A percentile compares a stretch with the other conserved stretches of the same genome.
Conservation (phyloP, 1,140 invertebrate species). For the Aradophagus sp. region DNA sequence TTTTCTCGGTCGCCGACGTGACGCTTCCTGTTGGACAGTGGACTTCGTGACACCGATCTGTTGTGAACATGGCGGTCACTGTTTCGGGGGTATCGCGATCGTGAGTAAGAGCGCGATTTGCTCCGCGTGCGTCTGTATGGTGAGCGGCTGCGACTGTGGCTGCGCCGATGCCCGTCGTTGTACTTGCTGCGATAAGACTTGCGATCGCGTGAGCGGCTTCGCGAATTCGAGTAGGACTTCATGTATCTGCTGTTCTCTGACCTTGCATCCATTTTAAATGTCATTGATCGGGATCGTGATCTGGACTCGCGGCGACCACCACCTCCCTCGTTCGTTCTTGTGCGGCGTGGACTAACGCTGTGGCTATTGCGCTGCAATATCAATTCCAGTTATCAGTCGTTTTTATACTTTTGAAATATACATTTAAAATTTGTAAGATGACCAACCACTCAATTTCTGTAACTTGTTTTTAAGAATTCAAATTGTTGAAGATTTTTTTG, state of each 20-base stretch:
- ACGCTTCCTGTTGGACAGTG: slow-evolving; percentile 77
- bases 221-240: slow-evolving; percentile 70
- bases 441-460: no score
- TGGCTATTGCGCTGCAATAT: slow-evolving; percentile 41
- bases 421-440: no score
- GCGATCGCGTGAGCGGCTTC: slow-evolving; percentile 68
- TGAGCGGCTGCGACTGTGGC: slow-evolving; percentile 75
- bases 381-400: no score
- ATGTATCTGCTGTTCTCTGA: slow-evolving; percentile 64
- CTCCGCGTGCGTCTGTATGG: slow-evolving; percentile 74
- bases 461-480: no score
- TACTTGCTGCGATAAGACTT: slow-evolving; percentile 69
- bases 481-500: no score
- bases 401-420: no score
- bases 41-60: slow-evolving; percentile 75
- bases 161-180: slow-evolving; percentile 61
- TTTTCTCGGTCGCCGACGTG: slow-evolving; percentile 83
- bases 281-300: slow-evolving; percentile 63
- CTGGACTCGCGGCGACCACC: slow-evolving; percentile 40
- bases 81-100: slow-evolving; percentile 69
- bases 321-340: slow-evolving; percentile 61
- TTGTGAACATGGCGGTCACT: slow-evolving; percentile 65
- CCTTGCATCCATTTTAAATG: slow-evolving; percentile 59
- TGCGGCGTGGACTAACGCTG: slow-evolving; percentile 65
- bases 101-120: slow-evolving; percentile 74